Evolutionary conservation across 2,888 invertebrate genomes (phyloP), one percentile per base, ranked within the genome.

Genomic region (Myopa testacea): DNA sequence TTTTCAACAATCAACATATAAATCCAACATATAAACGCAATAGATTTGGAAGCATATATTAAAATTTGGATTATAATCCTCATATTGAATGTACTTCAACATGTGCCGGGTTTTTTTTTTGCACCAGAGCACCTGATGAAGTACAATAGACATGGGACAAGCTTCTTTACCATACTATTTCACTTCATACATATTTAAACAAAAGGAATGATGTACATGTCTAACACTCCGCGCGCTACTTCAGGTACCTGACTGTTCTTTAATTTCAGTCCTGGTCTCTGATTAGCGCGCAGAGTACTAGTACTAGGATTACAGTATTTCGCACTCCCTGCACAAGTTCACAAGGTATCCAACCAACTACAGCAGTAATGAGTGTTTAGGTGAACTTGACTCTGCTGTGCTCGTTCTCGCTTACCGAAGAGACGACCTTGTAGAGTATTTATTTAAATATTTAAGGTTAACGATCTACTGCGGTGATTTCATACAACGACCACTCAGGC

Each of bases 51-150:
- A 50, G 50, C 50, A 50, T 45, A 3, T 45, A 45, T 45, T 8
- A 45, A 16, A 10, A 19, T 38, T 72, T 65, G 14, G 60, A 60
- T n/a, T 40, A 37, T 60, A 19, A 75, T 75, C 93, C 93, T 90
- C 95, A 95, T 94, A 95, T 95, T 95, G 95, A 95, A 95, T 96
- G 96, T 95, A 96, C 96, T 96, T 96, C 96, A 96, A 95, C 96
- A 96, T 96, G 95, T 96, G 96, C 96, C 96, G 96, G 96, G 96
- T 95, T 93, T 92, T 84, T 92, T 84, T 88, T 91, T 90, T 92
- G 83, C 93, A 96, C 96, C 96, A 96, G 96, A 97, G 96, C 96
- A 97, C 96, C 96, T 97, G 96, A 96, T 96, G 96, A 96, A 97
- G 96, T 97, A 97, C 96, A 97, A 96, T 96, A 95, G 95, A 95